phyloP scores from a whole-genome alignment of 1,140 invertebrate species.

The Pantala flavescens region DNA sequence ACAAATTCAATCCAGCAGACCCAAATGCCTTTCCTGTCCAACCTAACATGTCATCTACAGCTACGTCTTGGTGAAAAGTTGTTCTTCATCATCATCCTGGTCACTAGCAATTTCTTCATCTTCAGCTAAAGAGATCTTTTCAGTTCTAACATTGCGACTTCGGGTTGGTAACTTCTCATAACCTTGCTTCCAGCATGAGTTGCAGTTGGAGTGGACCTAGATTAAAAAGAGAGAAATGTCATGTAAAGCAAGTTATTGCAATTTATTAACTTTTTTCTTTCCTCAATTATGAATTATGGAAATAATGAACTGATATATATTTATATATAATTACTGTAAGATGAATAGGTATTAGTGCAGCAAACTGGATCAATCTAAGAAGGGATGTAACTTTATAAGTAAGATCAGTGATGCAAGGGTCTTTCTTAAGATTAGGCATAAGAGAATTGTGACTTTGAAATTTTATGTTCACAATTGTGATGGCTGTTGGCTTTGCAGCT shows the following conservation, averaged over 20 bases:
- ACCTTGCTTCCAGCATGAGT: slow-evolving; percentile 19
- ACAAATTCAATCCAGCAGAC: not conserved
- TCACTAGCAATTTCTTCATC: slow-evolving; percentile 13
- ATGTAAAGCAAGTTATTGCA: not conserved
- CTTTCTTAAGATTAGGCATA: no score
- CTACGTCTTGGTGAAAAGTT: slow-evolving; percentile 21
- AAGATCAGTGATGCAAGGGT: not conserved
- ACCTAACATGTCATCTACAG: not conserved
- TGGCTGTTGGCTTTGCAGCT: not conserved
- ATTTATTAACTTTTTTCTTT: not conserved
- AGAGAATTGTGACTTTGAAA: no score
- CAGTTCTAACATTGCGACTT: not conserved
- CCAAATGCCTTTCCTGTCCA: slow-evolving; percentile 2
- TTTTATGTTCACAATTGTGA: not conserved
- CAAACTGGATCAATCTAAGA: not conserved
- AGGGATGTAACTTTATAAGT: not conserved
- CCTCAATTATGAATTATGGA: not conserved
- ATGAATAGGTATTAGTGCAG: no score
- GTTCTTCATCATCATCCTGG: slow-evolving; percentile 20
- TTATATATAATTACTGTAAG: no score
- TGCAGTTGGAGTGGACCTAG: slow-evolving; percentile 15
- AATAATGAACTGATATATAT: no score
- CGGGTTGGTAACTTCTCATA: slow-evolving; percentile 21
- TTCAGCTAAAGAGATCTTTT: slow-evolving; percentile 14
- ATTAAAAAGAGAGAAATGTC: not conserved